Base-by-base conservation (phyloP, 2,797 vertebrate genomes). In the Nannoperca australis region DNA sequence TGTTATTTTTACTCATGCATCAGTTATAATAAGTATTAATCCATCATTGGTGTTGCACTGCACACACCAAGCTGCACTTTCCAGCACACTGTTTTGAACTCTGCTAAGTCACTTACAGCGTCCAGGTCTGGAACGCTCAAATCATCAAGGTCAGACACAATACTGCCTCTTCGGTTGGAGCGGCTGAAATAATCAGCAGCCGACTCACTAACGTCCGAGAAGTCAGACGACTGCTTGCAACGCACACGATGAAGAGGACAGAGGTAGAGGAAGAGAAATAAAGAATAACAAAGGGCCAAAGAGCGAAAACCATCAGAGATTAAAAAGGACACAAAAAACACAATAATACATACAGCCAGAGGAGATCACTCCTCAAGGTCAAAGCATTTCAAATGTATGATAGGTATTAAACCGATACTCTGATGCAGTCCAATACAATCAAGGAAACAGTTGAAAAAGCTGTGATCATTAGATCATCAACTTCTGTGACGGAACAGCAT, bases 141-240 rank as follows among this genome's bases (percentile, higher is more conserved):
- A 85, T 97, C 97, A 83, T 98, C 97, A 63, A 96, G 91, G 92
- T 99, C 96, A 5, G 97, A 99, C 89, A 99, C 96, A 85, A 98
- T 88, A 59, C 98, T 99, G 91, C 97, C 97, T 89, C 97, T 96
- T 89, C 94, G 96, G 93, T 93, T 97, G 89, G 97, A 96, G 88
- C 96, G 97, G 87, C 98, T 97, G 79, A 99, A 99, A 96, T 97
- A 99, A 93, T 99, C 98, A 65, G 98, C 98, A 20, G 97, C 95
- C 44, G 97, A 97, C 91, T 97, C 97, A 74, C 95, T 98, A 87
- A 94, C 94, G 91, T 95, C 95, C 74, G 96, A 97, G 95, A 98
- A 96, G 91, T 97, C 96, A 86, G 96, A 97, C 1, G 91, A 96
- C 96, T 98, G 94, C 56, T 75, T 61, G 74, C 83, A 63, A 76